These are phyloP conservation scores for Spodoptera littoralis DNA, from an alignment of 2,888 invertebrate species.

Conservation along the genomic window DNA sequence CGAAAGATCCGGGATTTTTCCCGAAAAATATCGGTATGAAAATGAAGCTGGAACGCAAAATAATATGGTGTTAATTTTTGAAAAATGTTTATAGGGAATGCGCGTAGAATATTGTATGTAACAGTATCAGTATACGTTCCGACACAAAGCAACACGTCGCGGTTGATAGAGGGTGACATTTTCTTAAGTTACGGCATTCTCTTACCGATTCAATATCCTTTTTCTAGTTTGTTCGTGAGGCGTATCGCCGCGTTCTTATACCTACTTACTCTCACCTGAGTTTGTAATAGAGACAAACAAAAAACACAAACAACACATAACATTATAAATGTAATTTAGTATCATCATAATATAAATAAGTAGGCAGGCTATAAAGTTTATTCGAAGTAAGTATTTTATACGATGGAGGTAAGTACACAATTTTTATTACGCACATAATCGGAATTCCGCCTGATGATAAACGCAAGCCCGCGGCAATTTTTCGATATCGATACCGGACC, in stretches of 20 bases:
- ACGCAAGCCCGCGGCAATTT: conserved; percentile 37
- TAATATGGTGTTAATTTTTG: conserved; percentile 48
- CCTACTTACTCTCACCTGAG: conserved; percentile 62
- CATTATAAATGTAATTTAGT: too few species aligned
- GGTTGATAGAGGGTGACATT: conserved; percentile 75
- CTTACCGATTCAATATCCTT: conserved; percentile 81
- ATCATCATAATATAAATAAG: too few species aligned
- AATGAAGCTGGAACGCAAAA: conserved; percentile 40
- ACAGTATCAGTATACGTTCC: conserved; percentile 57
- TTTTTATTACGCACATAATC: conserved; percentile 33
- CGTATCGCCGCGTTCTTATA: conserved; percentile 64
- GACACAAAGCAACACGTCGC: conserved; percentile 66
- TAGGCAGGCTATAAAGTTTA: too few species aligned
- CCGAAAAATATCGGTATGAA: conserved; percentile 46
- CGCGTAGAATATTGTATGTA: conserved; percentile 39
- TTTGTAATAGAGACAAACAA: conserved; percentile 58
- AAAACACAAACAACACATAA: conserved; percentile 33
- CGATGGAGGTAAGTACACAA: conserved; percentile 5
- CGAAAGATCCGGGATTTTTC: conserved; percentile 45
- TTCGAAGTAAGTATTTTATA: too few species aligned
- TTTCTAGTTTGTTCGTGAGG: conserved; percentile 77
- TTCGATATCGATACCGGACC: conserved; percentile 53
- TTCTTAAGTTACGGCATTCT: conserved; percentile 71
- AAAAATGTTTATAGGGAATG: conserved; percentile 19
- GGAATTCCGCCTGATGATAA: conserved; percentile 42